These are phyloP conservation scores for Rhopalosiphum padi DNA, from an alignment of 1,140 invertebrate species.

Conservation along the genomic window DNA sequence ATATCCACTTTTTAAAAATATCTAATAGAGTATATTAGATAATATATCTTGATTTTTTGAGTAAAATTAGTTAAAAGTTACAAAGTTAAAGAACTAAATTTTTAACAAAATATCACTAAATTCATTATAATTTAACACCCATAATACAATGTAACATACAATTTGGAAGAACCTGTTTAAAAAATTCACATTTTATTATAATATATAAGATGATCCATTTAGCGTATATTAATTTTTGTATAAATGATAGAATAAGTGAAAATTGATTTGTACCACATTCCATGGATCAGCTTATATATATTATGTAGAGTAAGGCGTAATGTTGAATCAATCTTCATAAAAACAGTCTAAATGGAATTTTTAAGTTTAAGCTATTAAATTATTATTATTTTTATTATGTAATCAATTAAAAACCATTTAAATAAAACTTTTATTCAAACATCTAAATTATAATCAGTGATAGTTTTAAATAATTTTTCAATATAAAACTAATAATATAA, in stretches of 20 bases:
- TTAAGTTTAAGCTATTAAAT: not conserved
- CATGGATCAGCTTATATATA: not conserved
- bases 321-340: not conserved
- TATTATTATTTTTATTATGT: not conserved
- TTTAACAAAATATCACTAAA: not conserved
- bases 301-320: not conserved
- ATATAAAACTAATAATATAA: not conserved
- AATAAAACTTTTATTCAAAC: not conserved
- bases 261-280: not conserved
- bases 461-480: not conserved
- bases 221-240: not conserved
- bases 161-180: not conserved
- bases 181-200: not conserved
- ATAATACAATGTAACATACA: not conserved
- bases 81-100: not conserved
- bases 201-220: not conserved
- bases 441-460: not conserved
- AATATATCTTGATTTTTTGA: too few species aligned
- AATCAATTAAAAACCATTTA: not conserved
- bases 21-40: too few species aligned
- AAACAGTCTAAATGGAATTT: not conserved
- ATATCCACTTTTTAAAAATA: too few species aligned
- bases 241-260: not conserved
- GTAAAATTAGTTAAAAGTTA: not conserved
- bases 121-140: not conserved